Evolutionary conservation across 2,888 invertebrate genomes (phyloP).

Genomic region (Leptothorax acervorum): DNA sequence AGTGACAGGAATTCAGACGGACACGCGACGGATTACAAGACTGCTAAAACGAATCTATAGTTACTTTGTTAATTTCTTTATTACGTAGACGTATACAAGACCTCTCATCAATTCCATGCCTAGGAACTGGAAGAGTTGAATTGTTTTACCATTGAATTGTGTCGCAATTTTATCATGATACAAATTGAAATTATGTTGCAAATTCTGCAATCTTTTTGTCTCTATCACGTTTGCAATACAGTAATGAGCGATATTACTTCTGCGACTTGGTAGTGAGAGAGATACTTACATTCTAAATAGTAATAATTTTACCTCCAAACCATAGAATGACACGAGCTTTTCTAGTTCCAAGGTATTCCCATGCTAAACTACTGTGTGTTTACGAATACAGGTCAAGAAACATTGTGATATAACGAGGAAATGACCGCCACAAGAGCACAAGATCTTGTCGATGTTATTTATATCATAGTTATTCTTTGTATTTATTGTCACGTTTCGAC

Average conservation of each 20-base stretch:
- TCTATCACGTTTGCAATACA: neutral
- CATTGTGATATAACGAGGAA: slow-evolving; percentile 54
- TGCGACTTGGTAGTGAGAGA: neutral
- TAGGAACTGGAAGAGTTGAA: slow-evolving; percentile 4
- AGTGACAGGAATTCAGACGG: slow-evolving; percentile 34
- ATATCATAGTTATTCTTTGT: slow-evolving; percentile 26
- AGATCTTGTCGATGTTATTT: slow-evolving; percentile 28
- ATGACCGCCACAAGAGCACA: neutral
- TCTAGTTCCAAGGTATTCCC: neutral
- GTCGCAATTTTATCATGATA: neutral
- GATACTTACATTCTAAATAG: neutral
- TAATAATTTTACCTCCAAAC: neutral
- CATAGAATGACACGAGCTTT: neutral
- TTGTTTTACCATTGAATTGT: slow-evolving; percentile 2
- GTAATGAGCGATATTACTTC: neutral
- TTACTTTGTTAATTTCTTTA: slow-evolving; percentile 22
- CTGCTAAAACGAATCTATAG: slow-evolving; percentile 40
- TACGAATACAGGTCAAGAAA: neutral
- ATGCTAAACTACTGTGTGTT: slow-evolving; percentile 24
- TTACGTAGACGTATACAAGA: neutral
- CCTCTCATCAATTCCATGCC: neutral
- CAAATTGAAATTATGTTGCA: neutral
- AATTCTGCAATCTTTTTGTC: neutral
- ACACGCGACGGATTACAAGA: slow-evolving; percentile 39
- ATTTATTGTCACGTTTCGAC: neutral